A percentile compares a stretch with the other conserved stretches of the same genome.
Evolutionary conservation across 2,113 vertebrate species (phyloP).

Genomic region (Typhlomys cinereus): DNA sequence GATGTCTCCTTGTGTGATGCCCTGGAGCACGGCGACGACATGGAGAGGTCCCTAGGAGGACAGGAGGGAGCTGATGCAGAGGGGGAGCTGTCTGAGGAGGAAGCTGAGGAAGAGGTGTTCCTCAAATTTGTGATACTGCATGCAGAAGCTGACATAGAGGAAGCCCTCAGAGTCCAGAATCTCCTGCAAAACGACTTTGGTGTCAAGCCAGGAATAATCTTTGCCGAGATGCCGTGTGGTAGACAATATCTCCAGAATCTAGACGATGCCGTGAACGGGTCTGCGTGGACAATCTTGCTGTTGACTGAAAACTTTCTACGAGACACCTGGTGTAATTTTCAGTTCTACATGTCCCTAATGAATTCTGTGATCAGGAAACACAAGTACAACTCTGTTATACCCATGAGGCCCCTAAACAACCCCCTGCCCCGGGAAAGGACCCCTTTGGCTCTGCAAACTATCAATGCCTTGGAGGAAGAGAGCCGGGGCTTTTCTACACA

Average conservation of each 20-base stretch:
- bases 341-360: conserved; percentile 74
- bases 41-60: background rate
- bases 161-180: conserved; percentile 71
- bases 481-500: conserved; percentile 80
- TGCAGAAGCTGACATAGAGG: conserved; percentile 53
- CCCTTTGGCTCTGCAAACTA: conserved; percentile 71
- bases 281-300: conserved; percentile 76
- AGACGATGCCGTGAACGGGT: conserved; percentile 71
- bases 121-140: conserved; percentile 78
- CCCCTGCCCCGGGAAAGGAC: conserved; percentile 73
- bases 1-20: background rate
- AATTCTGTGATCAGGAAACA: conserved; percentile 76
- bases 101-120: conserved; percentile 60
- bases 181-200: conserved; percentile 75
- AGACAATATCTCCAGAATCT: conserved; percentile 76
- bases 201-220: conserved; percentile 79
- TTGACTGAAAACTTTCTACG: conserved; percentile 78
- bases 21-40: accelerated
- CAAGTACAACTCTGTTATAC: conserved; percentile 80
- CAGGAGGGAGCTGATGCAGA: background rate
- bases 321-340: conserved; percentile 78
- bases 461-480: conserved; percentile 80
- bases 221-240: conserved; percentile 75
- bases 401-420: conserved; percentile 77
- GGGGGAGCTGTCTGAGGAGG: background rate